Conservation (phyloP, 1,140 invertebrate species). For the Pseudomyrmex dendroicus region DNA sequence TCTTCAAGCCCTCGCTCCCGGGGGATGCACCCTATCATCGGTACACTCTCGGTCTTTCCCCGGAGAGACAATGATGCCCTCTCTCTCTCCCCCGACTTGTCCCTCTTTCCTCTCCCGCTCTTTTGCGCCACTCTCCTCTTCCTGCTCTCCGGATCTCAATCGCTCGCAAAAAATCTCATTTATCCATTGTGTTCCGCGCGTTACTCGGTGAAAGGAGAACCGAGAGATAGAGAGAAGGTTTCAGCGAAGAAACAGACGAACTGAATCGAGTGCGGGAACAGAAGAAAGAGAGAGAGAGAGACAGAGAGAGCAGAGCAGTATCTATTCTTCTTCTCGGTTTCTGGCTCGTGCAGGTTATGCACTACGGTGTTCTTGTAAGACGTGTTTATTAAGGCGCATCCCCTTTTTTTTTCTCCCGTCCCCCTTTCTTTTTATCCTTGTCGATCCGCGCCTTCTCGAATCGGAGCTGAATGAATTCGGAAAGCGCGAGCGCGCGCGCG, state of each 20-base stretch:
- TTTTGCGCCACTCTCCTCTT: slow-evolving; percentile 57
- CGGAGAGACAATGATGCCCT: slow-evolving; percentile 81
- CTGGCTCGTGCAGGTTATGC: slow-evolving; percentile 80
- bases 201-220: slow-evolving; percentile 69
- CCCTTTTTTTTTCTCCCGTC: slow-evolving; percentile 54
- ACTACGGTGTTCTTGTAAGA: slow-evolving; percentile 74
- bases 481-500: slow-evolving; percentile 22
- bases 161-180: slow-evolving; percentile 84
- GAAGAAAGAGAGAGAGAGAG: neutral
- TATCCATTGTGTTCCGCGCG: slow-evolving; percentile 82
- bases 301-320: slow-evolving; percentile 13
- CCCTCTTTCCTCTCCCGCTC: slow-evolving; percentile 31
- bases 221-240: slow-evolving; percentile 34
- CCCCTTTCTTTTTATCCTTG: slow-evolving; percentile 13
- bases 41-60: slow-evolving; percentile 79
- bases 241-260: slow-evolving; percentile 51
- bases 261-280: slow-evolving; percentile 4
- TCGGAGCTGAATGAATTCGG: slow-evolving; percentile 32
- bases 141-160: slow-evolving; percentile 81
- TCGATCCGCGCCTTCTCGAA: slow-evolving; percentile 30
- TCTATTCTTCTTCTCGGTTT: slow-evolving; percentile 28
- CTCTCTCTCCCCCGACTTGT: slow-evolving; percentile 64
- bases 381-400: slow-evolving; percentile 80
- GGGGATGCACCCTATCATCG: slow-evolving; percentile 84
- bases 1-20: slow-evolving; percentile 77